Percentiles rank a stretch among this genome's conserved stretches.
phyloP scores from a whole-genome alignment of 2,888 invertebrate species.

The Athalia rosae region DNA sequence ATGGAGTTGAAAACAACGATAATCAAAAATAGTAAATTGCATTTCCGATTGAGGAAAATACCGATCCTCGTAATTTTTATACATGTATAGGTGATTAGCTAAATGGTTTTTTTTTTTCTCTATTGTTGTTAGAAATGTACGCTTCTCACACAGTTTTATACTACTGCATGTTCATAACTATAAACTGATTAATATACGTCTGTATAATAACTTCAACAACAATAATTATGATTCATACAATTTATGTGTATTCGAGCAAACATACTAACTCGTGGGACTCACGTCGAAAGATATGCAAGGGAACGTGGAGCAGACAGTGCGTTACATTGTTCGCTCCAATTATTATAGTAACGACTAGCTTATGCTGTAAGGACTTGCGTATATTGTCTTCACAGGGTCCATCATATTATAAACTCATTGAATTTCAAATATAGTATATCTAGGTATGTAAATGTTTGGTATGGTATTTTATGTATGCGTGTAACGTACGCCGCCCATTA shows the following conservation, averaged over 20 bases:
- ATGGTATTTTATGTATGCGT: conserved; percentile 21
- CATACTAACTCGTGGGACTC: neutral
- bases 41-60: conserved; percentile 2
- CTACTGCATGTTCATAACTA: conserved; percentile 42
- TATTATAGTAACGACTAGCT: conserved; percentile 56
- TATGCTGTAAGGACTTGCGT: conserved; percentile 58
- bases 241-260: neutral
- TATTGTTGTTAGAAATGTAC: conserved; percentile 46
- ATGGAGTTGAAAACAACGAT: too few species aligned
- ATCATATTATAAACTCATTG: conserved; percentile 44
- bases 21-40: neutral
- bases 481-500: neutral
- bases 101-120: conserved; percentile 20
- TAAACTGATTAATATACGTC: conserved; percentile 22
- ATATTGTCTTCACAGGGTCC: conserved; percentile 61
- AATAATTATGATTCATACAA: conserved; percentile 34
- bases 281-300: conserved; percentile 54
- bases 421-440: conserved; percentile 11
- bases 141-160: conserved; percentile 38
- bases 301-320: conserved; percentile 51
- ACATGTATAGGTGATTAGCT: conserved; percentile 11
- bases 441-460: conserved; percentile 33
- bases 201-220: conserved; percentile 16
- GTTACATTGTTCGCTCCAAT: conserved; percentile 51
- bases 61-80: conserved; percentile 19